Evolutionary conservation across 2,797 vertebrate species (phyloP), one percentile per base, ranked within the genome.

Genomic region (Adrianichthys oophorus): DNA sequence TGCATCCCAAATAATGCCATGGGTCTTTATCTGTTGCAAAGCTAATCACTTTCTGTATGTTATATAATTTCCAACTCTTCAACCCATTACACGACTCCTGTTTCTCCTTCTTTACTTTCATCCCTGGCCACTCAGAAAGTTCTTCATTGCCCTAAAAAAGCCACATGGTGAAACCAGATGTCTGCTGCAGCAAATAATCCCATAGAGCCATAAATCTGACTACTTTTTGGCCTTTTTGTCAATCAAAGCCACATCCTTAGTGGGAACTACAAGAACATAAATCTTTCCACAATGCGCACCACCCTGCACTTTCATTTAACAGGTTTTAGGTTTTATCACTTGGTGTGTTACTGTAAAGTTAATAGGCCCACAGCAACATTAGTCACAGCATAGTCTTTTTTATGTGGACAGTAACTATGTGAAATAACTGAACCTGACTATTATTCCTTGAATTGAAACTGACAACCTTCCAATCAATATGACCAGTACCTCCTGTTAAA

Each of bases 161-260:
- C 78, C 80, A 76, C 68, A 77, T 82, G 80, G 76, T 84, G 58
- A 76, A 80, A 84, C 82, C 85, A 87, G 81, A 88, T 87, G 83
- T 88, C 63, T 67, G 15, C 65, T 52, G 40, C 46, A 65, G 62
- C 49, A 41, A 54, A 42, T 23, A 78, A 74, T 85, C 82, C 76
- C 74, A 66, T 52, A 43, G 51, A 50, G 64, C 78, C 68, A 67
- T 85, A 83, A 87, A 82, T 87, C 78, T n/a, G 53, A 52, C 59
- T 79, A 52, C 41, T 63, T 76, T 71, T 81, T 57, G 57, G 76
- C 59, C 68, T 69, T 29, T 13, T 68, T 90, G 89, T 88, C 89
- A 85, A 82, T 90, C 89, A 87, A 68, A 85, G 60, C 71, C 68
- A 66, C 59, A 76, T 81, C 80, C 79, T 74, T 73, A 82, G 71